These are phyloP conservation scores for Benthosema pterotum DNA, from an alignment of 2,797 vertebrate species.

Conservation along the genomic window DNA sequence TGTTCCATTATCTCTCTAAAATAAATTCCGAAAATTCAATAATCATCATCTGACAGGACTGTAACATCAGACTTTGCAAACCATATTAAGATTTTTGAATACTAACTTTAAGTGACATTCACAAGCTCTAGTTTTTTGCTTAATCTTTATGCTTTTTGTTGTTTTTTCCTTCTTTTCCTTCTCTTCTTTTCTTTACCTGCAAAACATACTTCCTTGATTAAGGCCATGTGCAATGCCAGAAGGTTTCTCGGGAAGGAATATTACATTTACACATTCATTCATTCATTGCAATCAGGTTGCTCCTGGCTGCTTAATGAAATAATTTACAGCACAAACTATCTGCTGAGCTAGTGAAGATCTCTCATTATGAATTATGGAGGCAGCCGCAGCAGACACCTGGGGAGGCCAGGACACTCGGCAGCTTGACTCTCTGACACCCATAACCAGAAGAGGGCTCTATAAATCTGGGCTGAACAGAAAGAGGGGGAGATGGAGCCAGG, in stretches of 20 bases:
- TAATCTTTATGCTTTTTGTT: too few species aligned
- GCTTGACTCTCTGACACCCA: conserved; percentile 58
- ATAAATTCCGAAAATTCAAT: too few species aligned
- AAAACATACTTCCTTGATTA: too few species aligned
- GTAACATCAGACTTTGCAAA: too few species aligned
- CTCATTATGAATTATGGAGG: conserved; percentile 12
- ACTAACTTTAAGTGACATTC: neutral
- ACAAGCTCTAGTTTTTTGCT: neutral
- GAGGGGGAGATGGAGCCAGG: neutral
- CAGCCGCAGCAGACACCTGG: conserved; percentile 9
- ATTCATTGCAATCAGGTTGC: conserved; percentile 5
- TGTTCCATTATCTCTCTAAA: too few species aligned
- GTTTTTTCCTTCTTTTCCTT: too few species aligned
- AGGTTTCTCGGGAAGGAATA: too few species aligned
- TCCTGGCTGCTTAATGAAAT: conserved; percentile 13
- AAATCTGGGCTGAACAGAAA: conserved; percentile 47
- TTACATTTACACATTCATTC: neutral
- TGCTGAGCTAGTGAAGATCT: conserved; percentile 19
- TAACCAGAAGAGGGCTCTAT: conserved; percentile 50
- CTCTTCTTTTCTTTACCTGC: too few species aligned
- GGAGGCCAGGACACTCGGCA: conserved; percentile 32
- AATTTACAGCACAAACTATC: conserved; percentile 4
- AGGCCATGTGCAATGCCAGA: too few species aligned
- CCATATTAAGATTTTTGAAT: neutral
- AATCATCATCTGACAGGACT: too few species aligned